Conservation (phyloP, 1,140 invertebrate genomes). For the roundworm (Caenorhabditis elegans) region WBcel235 BX284605.5:20714501-20715000, state of each 20-base stretch:
- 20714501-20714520: no score
- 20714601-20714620: constrained; percentile 6
- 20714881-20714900: background rate
- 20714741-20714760: background rate
- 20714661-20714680: background rate
- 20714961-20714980: no score
- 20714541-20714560: no score
- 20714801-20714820: background rate
- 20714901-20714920: background rate
- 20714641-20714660: background rate
- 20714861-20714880: background rate
- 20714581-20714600: no score
- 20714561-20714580: no score
- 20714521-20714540: no score
- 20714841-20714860: background rate
- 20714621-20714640: background rate
- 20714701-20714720: background rate
- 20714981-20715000: no score
- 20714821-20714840: background rate
- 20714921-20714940: no score
- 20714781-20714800: no score
- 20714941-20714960: no score
- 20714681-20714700: constrained; percentile 18
- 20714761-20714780: no score
- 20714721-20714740: background rate